Evolutionary conservation across 1,140 invertebrate species (phyloP), one percentile per base, ranked within the genome.

Genomic region (Bombus consobrinus): DNA sequence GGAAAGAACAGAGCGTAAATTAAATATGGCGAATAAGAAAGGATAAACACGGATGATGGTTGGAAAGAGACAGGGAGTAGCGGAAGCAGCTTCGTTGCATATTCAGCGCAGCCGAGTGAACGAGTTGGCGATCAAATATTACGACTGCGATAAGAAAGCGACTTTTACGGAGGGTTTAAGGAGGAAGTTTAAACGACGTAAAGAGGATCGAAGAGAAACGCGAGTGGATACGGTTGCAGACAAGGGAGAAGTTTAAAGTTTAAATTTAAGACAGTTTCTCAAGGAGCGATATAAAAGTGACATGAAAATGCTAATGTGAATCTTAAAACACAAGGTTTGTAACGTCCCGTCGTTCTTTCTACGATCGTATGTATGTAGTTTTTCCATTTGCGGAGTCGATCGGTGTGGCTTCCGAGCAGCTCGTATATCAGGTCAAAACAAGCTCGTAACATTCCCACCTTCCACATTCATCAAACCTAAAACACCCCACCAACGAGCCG

Each of bases 391-490:
- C 28, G 5, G 47, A 53, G 47, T 53, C 47, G 47, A 53, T 53
- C 47, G 47, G 47, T 53, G 47, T 18, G 18, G 47, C 47, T 53
- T 53, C 5, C 47, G 47, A 53, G 47, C 47, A 53, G 47, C 47
- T 53, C 47, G 47, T 71, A 37, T 71, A 34, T 43, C 73, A 22
- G n/a, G 32, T 53, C n/a, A 47, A 47, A 74, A 74, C 72, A 74
- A 74, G 28, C 72, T 74, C 73, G 32, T 74, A 74, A 74, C 73
- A 28, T 34, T 74, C 59, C 34, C 32, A 18, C 3, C 22, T 59
- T 59, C 18, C 25, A 34, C 74, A 78, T 78, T 78, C 15, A 41
- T 78, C 75, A 41, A 41, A 32, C 57, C 37, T 25, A 34, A 32
- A 41, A 72, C 41, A 39, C 47, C 28, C 71, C 66, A n/a, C 22